A percentile compares a stretch with the other conserved stretches of the same genome.
Evolutionary conservation across 2,888 invertebrate genomes (phyloP).

Genomic region (Cremastinae sp.): DNA sequence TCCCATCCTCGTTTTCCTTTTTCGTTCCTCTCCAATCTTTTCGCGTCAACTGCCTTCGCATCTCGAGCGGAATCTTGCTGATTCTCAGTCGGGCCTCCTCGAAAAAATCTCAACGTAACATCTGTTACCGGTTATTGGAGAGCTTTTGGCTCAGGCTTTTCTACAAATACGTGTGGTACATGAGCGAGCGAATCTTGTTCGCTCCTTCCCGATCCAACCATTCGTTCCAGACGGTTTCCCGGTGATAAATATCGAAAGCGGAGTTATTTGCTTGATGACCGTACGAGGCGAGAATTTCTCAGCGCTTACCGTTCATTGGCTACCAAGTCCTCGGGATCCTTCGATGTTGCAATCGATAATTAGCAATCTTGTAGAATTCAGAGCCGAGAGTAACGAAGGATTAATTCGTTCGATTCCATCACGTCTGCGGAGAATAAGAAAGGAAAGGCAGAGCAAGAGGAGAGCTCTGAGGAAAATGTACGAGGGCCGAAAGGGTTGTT

Average conservation of each 20-base stretch:
- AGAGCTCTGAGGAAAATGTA: slow-evolving; percentile 2
- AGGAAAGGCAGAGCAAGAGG: slow-evolving; percentile 3
- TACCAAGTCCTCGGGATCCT: slow-evolving; percentile 7
- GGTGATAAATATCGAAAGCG: slow-evolving; percentile 47
- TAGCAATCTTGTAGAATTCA: slow-evolving; percentile 33
- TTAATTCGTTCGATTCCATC: slow-evolving; percentile 55
- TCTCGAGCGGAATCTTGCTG: slow-evolving; percentile 13
- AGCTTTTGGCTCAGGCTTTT: slow-evolving; percentile 27
- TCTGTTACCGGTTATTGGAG: slow-evolving; percentile 44
- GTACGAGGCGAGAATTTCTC: slow-evolving; percentile 54
- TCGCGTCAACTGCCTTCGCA: slow-evolving; percentile 7
- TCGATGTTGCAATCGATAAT: slow-evolving; percentile 26
- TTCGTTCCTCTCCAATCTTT: slow-evolving; percentile 15
- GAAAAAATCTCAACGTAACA: slow-evolving; percentile 38
- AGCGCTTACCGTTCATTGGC: slow-evolving; percentile 16
- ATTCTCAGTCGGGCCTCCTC: slow-evolving; percentile 1
- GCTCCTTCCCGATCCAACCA: background rate
- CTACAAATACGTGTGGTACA: slow-evolving; percentile 31
- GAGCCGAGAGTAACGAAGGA: slow-evolving; percentile 46
- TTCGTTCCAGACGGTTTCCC: slow-evolving; percentile 10
- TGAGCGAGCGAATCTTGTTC: slow-evolving; percentile 22
- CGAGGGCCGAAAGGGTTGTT: slow-evolving; percentile 44
- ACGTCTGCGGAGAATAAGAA: slow-evolving; percentile 10
- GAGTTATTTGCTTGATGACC: slow-evolving; percentile 53
- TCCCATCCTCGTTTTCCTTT: slow-evolving; percentile 31